Percentiles rank a stretch among this genome's conserved stretches.
Conservation (phyloP, 2,797 vertebrate species). For the Arnoldichthys spilopterus region DNA sequence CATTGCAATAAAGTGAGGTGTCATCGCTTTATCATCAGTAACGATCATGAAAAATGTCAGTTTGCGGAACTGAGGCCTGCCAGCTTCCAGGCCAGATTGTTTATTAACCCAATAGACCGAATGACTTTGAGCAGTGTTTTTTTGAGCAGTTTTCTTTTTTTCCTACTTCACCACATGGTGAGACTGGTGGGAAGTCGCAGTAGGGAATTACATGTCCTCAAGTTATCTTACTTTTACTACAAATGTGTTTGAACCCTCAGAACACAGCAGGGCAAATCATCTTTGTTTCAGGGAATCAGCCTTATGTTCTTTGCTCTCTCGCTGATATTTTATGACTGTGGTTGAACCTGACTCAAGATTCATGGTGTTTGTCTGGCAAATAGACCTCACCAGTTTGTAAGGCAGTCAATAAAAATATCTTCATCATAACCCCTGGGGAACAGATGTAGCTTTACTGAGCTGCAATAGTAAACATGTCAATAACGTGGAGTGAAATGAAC, state of each 20-base stretch:
- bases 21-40: slow-evolving; percentile 35
- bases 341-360: neutral
- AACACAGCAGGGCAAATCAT: slow-evolving; percentile 22
- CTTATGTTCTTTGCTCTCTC: neutral
- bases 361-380: slow-evolving; percentile 14
- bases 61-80: slow-evolving; percentile 36
- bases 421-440: neutral
- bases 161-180: neutral
- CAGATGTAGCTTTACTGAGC: slow-evolving; percentile 1
- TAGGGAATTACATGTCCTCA: slow-evolving; percentile 9
- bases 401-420: neutral
- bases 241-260: slow-evolving; percentile 7
- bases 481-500: slow-evolving; percentile 10
- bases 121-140: slow-evolving; percentile 18
- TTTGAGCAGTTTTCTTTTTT: slow-evolving; percentile 17
- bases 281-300: slow-evolving; percentile 15
- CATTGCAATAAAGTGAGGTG: slow-evolving; percentile 14
- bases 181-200: neutral
- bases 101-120: slow-evolving; percentile 36
- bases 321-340: neutral
- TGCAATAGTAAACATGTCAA: slow-evolving; percentile 21
- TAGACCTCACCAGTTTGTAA: neutral
- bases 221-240: slow-evolving; percentile 1
- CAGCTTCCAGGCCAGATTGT: slow-evolving; percentile 31
- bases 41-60: slow-evolving; percentile 21